These are phyloP conservation scores for Mus minutoides DNA, from an alignment of 2,797 vertebrate species.

Conservation along the genomic window DNA sequence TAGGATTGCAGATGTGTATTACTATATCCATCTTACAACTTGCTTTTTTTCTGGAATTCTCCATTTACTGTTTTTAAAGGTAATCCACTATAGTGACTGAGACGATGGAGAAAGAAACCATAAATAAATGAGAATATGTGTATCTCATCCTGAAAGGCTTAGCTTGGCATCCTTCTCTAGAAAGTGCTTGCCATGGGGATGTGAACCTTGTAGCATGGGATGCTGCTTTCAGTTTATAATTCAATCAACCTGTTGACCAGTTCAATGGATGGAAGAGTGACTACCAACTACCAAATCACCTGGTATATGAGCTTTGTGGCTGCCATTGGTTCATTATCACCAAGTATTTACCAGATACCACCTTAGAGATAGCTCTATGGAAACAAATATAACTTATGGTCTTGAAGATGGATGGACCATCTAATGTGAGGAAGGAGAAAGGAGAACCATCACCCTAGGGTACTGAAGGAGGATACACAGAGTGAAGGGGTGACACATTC, in stretches of 20 bases:
- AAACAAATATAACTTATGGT: not conserved
- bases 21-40: not conserved
- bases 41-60: not conserved
- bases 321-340: slow-evolving; percentile 10
- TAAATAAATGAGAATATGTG: not conserved
- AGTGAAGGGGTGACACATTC: not conserved
- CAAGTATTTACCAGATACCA: slow-evolving; percentile 42
- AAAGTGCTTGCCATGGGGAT: not conserved
- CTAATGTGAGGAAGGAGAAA: slow-evolving; percentile 14
- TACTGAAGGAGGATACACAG: not conserved
- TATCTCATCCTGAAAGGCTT: not conserved
- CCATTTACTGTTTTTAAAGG: not conserved
- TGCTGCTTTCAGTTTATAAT: not conserved
- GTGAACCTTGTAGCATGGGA: not conserved
- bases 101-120: not conserved
- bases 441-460: not conserved
- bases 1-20: not conserved
- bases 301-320: not conserved
- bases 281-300: not conserved
- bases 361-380: not conserved
- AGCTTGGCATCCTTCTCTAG: not conserved
- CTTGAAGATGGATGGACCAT: not conserved
- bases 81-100: not conserved
- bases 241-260: not conserved
- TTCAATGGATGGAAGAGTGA: not conserved